Evolutionary conservation across 2,113 vertebrate species (phyloP).

Genomic region (Motacilla tschutschensis): DNA sequence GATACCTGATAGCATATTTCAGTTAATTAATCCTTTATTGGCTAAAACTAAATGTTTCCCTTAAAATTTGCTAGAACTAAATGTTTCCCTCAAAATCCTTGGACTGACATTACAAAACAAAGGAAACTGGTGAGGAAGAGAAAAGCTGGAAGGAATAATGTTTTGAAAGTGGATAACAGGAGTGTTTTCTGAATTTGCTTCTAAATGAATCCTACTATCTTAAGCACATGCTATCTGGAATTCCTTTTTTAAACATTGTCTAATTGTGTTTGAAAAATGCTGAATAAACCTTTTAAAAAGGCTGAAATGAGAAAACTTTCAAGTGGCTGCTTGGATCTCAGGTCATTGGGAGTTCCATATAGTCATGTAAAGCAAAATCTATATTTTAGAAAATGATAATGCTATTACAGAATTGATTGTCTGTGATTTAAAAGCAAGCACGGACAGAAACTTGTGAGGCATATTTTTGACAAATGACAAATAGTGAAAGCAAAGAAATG

Average conservation of each 20-base stretch:
- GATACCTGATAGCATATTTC: background rate
- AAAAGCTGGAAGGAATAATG: background rate
- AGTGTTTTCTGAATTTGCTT: background rate
- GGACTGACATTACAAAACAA: accelerated
- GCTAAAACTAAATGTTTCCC: background rate
- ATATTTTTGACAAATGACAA: background rate
- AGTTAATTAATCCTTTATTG: background rate
- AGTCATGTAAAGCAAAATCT: background rate
- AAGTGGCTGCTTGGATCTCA: background rate
- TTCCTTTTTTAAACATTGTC: background rate
- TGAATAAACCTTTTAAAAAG: background rate
- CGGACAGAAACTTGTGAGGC: background rate
- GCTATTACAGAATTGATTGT: background rate
- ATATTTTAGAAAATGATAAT: background rate
- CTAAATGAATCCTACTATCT: background rate
- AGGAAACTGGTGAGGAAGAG: background rate
- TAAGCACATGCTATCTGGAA: background rate
- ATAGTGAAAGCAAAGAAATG: background rate
- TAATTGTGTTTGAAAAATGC: background rate
- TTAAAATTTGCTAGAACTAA: background rate
- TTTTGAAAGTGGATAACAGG: background rate
- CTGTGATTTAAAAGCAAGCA: background rate
- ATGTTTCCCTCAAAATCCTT: background rate
- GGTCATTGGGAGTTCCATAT: background rate
- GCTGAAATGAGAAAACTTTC: background rate